Conservation (phyloP, 2,113 vertebrate species). For the Danionella cerebrum region DNA sequence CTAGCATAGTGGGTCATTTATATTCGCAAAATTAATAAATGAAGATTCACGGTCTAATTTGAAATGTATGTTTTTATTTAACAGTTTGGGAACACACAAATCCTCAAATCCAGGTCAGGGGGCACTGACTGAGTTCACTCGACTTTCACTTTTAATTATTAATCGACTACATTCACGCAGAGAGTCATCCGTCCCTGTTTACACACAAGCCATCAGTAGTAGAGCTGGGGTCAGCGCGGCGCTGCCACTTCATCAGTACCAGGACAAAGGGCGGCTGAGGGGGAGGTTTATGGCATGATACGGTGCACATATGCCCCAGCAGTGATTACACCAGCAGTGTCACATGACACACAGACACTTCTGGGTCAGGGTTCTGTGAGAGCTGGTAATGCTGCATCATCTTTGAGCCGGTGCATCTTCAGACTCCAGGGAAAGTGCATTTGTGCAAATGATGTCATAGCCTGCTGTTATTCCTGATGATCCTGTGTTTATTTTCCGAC, state of each 20-base stretch:
- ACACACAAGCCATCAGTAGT: background rate
- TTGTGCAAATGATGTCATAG: background rate
- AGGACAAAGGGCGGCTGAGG: conserved; percentile 3
- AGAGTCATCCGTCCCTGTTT: background rate
- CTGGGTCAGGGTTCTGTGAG: conserved; percentile 7
- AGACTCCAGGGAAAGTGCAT: background rate
- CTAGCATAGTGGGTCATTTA: too few relatives aligned
- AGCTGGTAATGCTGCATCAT: too few relatives aligned
- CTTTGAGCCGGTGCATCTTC: background rate
- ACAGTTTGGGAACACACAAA: background rate
- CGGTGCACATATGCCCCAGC: background rate
- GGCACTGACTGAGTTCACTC: background rate
- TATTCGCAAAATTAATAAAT: too few relatives aligned
- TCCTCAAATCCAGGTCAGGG: background rate
- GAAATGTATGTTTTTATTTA: too few relatives aligned
- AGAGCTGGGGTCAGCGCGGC: background rate
- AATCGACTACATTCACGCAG: background rate
- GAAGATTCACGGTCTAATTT: too few relatives aligned
- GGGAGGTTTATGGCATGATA: background rate
- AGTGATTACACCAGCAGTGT: background rate
- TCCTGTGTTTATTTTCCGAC: too few relatives aligned
- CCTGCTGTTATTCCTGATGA: too few relatives aligned
- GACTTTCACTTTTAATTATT: background rate
- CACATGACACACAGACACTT: background rate
- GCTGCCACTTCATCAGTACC: background rate